A percentile compares a stretch with the other conserved stretches of the same genome.
Evolutionary conservation across 2,888 invertebrate genomes (phyloP).

Genomic region (Lacanobia wlatinum): DNA sequence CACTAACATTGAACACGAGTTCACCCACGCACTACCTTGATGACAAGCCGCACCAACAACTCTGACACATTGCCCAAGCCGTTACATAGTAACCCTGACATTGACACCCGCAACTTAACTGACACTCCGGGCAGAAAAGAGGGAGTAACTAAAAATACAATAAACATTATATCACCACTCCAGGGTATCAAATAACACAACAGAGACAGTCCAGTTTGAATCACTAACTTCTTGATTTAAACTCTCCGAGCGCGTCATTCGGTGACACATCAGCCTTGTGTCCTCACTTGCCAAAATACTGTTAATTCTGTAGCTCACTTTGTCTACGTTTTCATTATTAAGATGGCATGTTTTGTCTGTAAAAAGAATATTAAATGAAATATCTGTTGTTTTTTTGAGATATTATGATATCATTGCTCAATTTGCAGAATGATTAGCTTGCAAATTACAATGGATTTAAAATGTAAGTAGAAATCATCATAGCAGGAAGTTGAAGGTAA

Average conservation of each 20-base stretch:
- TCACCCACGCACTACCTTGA: slow-evolving; percentile 6
- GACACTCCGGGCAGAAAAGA: slow-evolving; percentile 17
- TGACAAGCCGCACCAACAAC: background rate
- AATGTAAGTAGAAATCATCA: background rate
- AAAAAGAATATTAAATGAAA: slow-evolving; percentile 29
- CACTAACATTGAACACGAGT: background rate
- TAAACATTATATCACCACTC: slow-evolving; percentile 49
- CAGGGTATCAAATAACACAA: slow-evolving; percentile 62
- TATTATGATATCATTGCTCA: background rate
- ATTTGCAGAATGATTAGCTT: background rate
- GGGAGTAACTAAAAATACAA: slow-evolving; percentile 50
- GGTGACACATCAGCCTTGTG: slow-evolving; percentile 75
- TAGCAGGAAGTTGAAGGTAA: background rate
- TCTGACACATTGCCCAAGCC: slow-evolving; percentile 16
- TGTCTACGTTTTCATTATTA: slow-evolving; percentile 58
- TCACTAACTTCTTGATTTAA: slow-evolving; percentile 65
- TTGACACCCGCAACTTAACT: slow-evolving; percentile 37
- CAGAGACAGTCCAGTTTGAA: slow-evolving; percentile 54
- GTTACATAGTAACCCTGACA: slow-evolving; percentile 41
- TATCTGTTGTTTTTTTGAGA: background rate
- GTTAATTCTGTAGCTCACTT: slow-evolving; percentile 70
- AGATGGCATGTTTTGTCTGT: slow-evolving; percentile 45
- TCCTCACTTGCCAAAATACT: slow-evolving; percentile 75
- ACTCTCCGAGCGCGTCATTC: slow-evolving; percentile 60
- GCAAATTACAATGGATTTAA: background rate